Evolutionary conservation across 2,797 vertebrate species (phyloP).

Genomic region (Phalloptychus januarius): DNA sequence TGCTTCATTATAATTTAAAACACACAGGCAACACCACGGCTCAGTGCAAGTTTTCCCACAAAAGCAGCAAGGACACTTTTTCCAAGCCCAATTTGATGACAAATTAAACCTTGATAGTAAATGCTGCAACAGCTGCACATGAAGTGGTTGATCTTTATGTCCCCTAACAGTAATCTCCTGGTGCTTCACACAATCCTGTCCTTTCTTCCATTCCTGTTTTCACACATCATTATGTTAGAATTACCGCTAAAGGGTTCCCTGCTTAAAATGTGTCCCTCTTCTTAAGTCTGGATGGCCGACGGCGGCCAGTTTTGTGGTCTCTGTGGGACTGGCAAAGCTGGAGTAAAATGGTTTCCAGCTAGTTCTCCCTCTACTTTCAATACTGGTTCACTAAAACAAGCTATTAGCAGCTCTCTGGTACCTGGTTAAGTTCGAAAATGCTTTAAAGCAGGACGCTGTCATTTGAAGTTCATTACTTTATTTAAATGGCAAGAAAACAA

Average conservation of each 20-base stretch:
- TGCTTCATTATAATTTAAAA: not conserved
- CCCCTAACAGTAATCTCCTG: constrained; percentile 56
- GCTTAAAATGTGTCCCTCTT: constrained; percentile 56
- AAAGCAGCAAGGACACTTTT: constrained; percentile 41
- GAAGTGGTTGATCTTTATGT: constrained; percentile 38
- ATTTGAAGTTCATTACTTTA: constrained; percentile 54
- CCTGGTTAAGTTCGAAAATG: constrained; percentile 53
- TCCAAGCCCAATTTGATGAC: constrained; percentile 35
- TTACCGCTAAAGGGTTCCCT: constrained; percentile 58
- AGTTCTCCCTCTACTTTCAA: not conserved
- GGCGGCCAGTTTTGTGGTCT: constrained; percentile 34
- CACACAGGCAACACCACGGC: not conserved
- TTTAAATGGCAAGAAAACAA: constrained; percentile 36
- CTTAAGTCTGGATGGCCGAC: constrained; percentile 41
- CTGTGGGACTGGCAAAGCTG: constrained; percentile 33
- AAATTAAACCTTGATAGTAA: constrained; percentile 46
- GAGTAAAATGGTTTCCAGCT: constrained; percentile 40
- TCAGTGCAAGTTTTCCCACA: constrained; percentile 52
- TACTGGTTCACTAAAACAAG: constrained; percentile 31
- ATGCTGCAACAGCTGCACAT: constrained; percentile 33
- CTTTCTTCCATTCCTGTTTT: constrained; percentile 35
- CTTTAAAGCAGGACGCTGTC: constrained; percentile 49
- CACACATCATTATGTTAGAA: constrained; percentile 68
- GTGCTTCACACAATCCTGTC: constrained; percentile 45
- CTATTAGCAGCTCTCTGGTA: constrained; percentile 40